phyloP scores from a whole-genome alignment of 2,888 invertebrate genomes.

The Napeogenes sylphis region DNA sequence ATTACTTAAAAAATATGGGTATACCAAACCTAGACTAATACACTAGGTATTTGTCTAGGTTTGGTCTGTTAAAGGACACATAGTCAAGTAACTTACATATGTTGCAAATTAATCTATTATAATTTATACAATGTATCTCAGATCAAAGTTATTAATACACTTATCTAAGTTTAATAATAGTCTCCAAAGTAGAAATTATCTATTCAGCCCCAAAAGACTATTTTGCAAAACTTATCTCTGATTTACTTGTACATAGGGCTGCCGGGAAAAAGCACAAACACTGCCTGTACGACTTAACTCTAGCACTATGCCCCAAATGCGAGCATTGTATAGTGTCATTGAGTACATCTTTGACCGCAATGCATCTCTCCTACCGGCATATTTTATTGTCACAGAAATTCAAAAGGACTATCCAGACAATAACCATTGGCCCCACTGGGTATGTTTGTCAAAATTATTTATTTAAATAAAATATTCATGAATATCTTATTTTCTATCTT shows the following conservation, averaged over 20 bases:
- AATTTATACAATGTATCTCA: not conserved
- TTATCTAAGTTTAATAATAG: too few species aligned
- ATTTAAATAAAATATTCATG: not conserved
- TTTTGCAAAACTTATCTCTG: too few species aligned
- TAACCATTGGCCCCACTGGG: constrained; percentile 94
- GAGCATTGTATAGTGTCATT: constrained; percentile 88
- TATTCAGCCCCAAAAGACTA: too few species aligned
- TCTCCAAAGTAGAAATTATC: too few species aligned
- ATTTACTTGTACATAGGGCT: constrained; percentile 74
- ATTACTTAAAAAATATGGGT: too few species aligned
- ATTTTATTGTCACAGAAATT: constrained; percentile 96
- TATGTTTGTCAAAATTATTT: constrained; percentile 45
- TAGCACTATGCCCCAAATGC: constrained; percentile 87
- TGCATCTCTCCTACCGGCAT: constrained; percentile 93
- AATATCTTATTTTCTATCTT: not conserved
- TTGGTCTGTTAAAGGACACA: too few species aligned
- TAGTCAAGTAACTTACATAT: too few species aligned
- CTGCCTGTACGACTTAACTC: constrained; percentile 88
- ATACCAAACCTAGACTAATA: too few species aligned
- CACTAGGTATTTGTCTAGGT: constrained; percentile 3
- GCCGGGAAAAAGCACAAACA: constrained; percentile 91
- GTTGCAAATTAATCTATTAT: too few species aligned
- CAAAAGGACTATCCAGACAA: constrained; percentile 91
- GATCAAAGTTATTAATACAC: not conserved
- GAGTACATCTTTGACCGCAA: constrained; percentile 94